These are phyloP conservation scores for Sinohyriopsis cumingii DNA, from an alignment of 2,888 invertebrate species.

Conservation along the genomic window DNA sequence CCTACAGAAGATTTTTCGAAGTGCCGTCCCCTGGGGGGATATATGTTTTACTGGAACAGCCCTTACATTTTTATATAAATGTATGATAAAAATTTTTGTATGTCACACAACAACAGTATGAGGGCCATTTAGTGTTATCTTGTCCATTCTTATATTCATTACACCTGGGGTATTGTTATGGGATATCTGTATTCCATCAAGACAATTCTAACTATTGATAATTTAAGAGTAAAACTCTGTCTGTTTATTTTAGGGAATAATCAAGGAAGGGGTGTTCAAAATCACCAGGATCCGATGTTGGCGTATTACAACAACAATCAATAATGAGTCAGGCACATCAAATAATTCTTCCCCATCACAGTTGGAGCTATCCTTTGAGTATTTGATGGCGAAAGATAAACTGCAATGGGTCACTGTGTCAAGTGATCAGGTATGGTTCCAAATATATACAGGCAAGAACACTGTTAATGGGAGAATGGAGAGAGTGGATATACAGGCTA, in stretches of 20 bases:
- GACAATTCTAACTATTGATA: background rate
- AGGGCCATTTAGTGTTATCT: too few relatives aligned
- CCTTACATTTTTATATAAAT: too few relatives aligned
- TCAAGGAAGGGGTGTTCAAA: constrained; percentile 90
- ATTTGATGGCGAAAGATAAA: constrained; percentile 91
- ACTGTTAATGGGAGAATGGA: background rate
- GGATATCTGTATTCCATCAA: too few relatives aligned
- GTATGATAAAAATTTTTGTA: too few relatives aligned
- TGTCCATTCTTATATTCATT: too few relatives aligned
- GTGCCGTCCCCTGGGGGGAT: too few relatives aligned
- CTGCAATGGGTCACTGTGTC: constrained; percentile 94
- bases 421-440: constrained; percentile 82
- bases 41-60: too few relatives aligned
- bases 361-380: constrained; percentile 93
- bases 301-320: constrained; percentile 86
- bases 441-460: background rate
- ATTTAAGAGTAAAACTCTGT: background rate
- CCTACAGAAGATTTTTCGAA: too few relatives aligned
- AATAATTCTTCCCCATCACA: constrained; percentile 9
- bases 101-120: too few relatives aligned
- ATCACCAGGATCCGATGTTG: constrained; percentile 97
- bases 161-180: too few relatives aligned
- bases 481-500: too few relatives aligned
- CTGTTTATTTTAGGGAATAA: constrained; percentile 47
- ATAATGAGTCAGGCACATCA: constrained; percentile 16